phyloP scores from a whole-genome alignment of 1,140 invertebrate species.

The Drosophila bocqueti region DNA sequence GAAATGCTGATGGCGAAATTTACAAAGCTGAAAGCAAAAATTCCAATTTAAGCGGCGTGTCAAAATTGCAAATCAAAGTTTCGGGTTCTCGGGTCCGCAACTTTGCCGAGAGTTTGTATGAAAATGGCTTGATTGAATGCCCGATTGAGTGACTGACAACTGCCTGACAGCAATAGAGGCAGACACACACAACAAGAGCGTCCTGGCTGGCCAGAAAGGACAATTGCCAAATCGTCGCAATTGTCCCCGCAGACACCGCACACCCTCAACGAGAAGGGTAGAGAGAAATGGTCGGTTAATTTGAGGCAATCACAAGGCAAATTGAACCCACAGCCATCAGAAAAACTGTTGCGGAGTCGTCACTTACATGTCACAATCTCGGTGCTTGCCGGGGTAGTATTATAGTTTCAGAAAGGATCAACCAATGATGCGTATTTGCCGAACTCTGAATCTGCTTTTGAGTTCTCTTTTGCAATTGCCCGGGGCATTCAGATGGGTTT shows the following conservation, averaged over 20 bases:
- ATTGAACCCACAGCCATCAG: conserved; percentile 56
- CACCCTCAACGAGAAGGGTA: conserved; percentile 26
- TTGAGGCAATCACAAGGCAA: conserved; percentile 75
- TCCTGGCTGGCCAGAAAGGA: conserved; percentile 30
- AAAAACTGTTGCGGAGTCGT: conserved; percentile 37
- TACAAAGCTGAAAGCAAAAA: conserved; percentile 55
- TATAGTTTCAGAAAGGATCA: conserved; percentile 60
- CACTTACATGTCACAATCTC: conserved; percentile 8
- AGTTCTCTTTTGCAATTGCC: conserved; percentile 23
- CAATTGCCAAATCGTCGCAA: conserved; percentile 74
- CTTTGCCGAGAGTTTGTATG: conserved; percentile 54
- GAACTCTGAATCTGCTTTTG: conserved; percentile 13
- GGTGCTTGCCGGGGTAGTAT: conserved; percentile 25
- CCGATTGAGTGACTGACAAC: conserved; percentile 69
- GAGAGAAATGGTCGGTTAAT: conserved; percentile 71
- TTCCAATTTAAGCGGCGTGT: conserved; percentile 75
- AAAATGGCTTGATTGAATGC: conserved; percentile 76
- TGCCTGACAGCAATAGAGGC: conserved; percentile 15
- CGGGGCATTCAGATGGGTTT: conserved; percentile 22
- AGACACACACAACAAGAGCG: background rate
- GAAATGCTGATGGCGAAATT: conserved; percentile 22
- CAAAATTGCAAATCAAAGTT: conserved; percentile 78
- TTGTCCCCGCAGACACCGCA: conserved; percentile 14
- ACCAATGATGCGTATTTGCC: conserved; percentile 48
- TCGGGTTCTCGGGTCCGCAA: conserved; percentile 51